Conservation (phyloP, 1,140 invertebrate genomes). For the Habropoda laboriosa region DNA sequence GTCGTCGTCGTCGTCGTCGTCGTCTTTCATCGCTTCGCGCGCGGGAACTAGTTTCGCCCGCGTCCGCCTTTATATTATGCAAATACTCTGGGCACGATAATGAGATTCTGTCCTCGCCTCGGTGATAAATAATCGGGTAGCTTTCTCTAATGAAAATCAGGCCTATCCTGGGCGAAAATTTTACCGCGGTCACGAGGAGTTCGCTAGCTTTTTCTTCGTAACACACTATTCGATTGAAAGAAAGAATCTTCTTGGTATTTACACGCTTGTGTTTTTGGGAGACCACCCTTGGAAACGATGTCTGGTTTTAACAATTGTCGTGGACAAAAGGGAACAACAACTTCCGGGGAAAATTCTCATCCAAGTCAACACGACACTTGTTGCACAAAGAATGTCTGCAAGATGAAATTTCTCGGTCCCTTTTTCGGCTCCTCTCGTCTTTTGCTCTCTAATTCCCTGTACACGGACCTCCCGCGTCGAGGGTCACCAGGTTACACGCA, state of each 20-base stretch:
- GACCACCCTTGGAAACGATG: background rate
- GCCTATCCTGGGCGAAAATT: background rate
- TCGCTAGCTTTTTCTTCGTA: too few relatives aligned
- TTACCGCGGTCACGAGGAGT: too few relatives aligned
- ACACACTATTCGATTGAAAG: background rate
- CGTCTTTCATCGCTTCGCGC: conserved; percentile 28
- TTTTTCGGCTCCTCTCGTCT: conserved; percentile 20
- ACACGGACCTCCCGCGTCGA: conserved; percentile 61
- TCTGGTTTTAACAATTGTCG: background rate
- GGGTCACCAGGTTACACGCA: conserved; percentile 51
- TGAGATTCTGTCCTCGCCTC: conserved; percentile 35
- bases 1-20: conserved; percentile 23
- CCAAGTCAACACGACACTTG: conserved; percentile 64
- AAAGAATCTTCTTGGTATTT: background rate
- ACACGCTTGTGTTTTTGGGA: background rate
- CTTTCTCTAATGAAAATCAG: conserved; percentile 33
- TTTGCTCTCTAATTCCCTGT: conserved; percentile 55
- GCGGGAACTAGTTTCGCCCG: conserved; percentile 19
- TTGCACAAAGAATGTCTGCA: conserved; percentile 60
- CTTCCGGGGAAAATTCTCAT: conserved; percentile 51
- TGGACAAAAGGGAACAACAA: background rate
- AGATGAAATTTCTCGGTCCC: conserved; percentile 52
- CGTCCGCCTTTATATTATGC: conserved; percentile 45
- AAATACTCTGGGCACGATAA: conserved; percentile 20
- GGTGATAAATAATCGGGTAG: conserved; percentile 30